Conservation (phyloP, 1,140 invertebrate genomes). For the Achroia grisella region DNA sequence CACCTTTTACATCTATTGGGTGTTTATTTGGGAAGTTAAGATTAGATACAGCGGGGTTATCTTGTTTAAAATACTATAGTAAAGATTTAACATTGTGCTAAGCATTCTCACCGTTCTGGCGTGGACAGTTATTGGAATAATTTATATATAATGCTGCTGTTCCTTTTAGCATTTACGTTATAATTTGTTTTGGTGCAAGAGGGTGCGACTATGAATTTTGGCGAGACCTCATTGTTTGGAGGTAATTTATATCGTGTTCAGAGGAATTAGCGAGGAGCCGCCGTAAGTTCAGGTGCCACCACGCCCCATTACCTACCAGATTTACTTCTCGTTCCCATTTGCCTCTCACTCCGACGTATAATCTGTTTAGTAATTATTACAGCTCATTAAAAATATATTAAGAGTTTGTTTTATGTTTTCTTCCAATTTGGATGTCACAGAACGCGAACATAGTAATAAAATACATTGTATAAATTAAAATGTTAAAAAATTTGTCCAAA, state of each 20-base stretch:
- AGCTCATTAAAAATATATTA: constrained; percentile 37
- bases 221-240: constrained; percentile 48
- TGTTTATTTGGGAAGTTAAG: not conserved
- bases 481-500: too few species aligned
- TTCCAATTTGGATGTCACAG: too few species aligned
- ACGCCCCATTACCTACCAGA: constrained; percentile 48
- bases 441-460: too few species aligned
- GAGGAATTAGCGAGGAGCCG: constrained; percentile 43
- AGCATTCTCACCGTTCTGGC: constrained; percentile 7
- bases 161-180: constrained; percentile 45
- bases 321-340: constrained; percentile 26
- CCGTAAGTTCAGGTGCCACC: constrained; percentile 50
- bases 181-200: constrained; percentile 21
- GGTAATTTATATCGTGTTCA: constrained; percentile 62
- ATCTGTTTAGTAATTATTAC: constrained; percentile 32
- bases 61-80: too few species aligned
- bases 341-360: constrained; percentile 19
- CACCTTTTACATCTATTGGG: too few species aligned
- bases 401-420: not conserved
- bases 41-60: too few species aligned
- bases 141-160: constrained; percentile 27
- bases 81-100: too few species aligned
- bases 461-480: too few species aligned
- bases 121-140: constrained; percentile 23
- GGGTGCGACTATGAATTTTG: constrained; percentile 19